Evolutionary conservation across 1,140 invertebrate genomes (phyloP), one percentile per base, ranked within the genome.

Genomic region (Pachypeltis micranthus): DNA sequence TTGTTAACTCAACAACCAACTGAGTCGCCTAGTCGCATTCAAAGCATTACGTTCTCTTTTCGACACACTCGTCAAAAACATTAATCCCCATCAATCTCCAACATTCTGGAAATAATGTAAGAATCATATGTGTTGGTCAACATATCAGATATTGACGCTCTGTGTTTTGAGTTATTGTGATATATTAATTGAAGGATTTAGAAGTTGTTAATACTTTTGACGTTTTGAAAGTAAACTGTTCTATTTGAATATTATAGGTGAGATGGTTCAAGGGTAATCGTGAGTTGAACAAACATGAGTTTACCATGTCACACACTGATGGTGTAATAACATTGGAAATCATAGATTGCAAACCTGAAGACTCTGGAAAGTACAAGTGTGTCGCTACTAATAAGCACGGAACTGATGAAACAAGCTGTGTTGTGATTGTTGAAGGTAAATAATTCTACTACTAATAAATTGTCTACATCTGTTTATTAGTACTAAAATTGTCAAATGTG

Each of bases 281-380:
- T 61, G 96, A 98, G 74, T 77, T 99, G 2, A 87, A 85, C 24
- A 91, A 91, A 73, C 87, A 90, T 71, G 90, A 96, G 70, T 96
- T 92, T 72, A 83, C 87, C 25, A 91, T 94, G 83, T 84, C 87
- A 0, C 82, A 90, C 71, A 81, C 90, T 1, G 91, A 95, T 73
- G 96, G 96, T 67, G 94, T 99, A 2, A 88, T 96, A 31, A 93
- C 91, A 0, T 84, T 98, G 77, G 96, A 99, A 80, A 97, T 99
- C 63, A 83, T 91, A 44, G 91, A 93, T 74, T 96, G 93, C 74
- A 86, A 87, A 72, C 86, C 93, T 0, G 86, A 88, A 67, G 97
- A 99, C 76, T 93, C 93, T 64, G 97, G 96, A 63, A 94, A 91
- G 74, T 99, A 99, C 75, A 85, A 82, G 23, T 98, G 95, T 73